phyloP scores from a whole-genome alignment of 2,797 vertebrate genomes.

The Eremophila alpestris region DNA sequence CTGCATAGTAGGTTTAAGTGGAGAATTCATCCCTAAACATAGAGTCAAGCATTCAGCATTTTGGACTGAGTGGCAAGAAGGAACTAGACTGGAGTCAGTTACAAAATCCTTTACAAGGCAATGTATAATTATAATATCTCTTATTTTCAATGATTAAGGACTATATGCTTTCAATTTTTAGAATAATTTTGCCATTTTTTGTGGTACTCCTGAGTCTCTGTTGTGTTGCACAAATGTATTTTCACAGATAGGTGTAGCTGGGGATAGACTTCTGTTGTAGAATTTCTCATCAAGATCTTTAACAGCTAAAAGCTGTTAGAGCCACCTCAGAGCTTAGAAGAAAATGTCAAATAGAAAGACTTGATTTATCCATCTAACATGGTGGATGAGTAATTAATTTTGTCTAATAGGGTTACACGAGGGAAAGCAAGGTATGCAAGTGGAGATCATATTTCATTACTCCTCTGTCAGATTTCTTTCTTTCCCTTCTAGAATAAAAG shows the following conservation, averaged over 20 bases:
- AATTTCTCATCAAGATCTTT: not conserved
- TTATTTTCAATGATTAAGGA: not conserved
- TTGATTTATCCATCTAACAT: not conserved
- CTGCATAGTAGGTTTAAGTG: not conserved
- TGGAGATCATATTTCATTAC: not conserved
- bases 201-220: not conserved
- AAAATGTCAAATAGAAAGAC: not conserved
- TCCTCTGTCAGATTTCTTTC: not conserved
- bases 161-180: not conserved
- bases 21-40: not conserved
- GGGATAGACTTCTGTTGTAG: not conserved
- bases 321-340: not conserved
- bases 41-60: not conserved
- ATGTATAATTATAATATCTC: not conserved
- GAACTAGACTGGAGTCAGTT: not conserved
- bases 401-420: not conserved
- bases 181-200: not conserved
- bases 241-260: fast-evolving
- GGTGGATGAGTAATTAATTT: not conserved
- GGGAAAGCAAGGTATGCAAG: not conserved
- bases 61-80: not conserved
- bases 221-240: fast-evolving
- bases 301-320: not conserved
- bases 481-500: not conserved
- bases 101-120: not conserved